Evolutionary conservation across 2,888 invertebrate species (phyloP), one percentile per base, ranked within the genome.

Genomic region (Luperina testacea): DNA sequence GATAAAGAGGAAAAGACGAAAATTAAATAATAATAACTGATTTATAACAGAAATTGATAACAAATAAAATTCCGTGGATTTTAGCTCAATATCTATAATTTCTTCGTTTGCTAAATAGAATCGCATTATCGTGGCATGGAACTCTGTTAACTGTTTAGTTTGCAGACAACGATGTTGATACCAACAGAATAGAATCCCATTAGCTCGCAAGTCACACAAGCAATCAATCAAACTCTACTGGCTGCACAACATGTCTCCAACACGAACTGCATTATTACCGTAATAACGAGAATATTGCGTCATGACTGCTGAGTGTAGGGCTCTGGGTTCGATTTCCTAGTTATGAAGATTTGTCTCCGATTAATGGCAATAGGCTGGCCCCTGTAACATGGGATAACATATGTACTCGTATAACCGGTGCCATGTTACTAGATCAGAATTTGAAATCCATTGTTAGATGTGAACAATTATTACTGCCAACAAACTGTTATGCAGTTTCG

Each of bases 121-220:
- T 63, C 53, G 53, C 61, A 48, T 48, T 27, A 38, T 61, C 24
- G 68, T 63, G 57, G 53, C 68, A 63, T 53, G 83, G 27, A 57
- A 63, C 45, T 77, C 77, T 24, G 67, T 45, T 45, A 57, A 68
- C 83, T 83, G 80, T 77, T 77, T 80, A 80, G 80, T 15, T 80
- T 83, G 84, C 80, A 83, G 63, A 64, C 68, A 83, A 64, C 78
- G 80, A 80, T 83, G 80, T 80, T 80, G 68, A 83, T 80, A 80
- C 84, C 61, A 78, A 64, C 78, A 69, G 83, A 80, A 83, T 78
- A 83, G 80, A 78, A 80, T 78, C 84, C 68, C 68, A 80, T 83
- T 80, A 80, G 68, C 78, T 80, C 78, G 63, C 84, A 63, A 83
- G 80, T 83, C 80, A 80, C 84, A 80, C 53, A 68, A n/a, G 11